Evolutionary conservation across 2,113 vertebrate genomes (phyloP).

Genomic region (Vanacampus margaritifer): DNA sequence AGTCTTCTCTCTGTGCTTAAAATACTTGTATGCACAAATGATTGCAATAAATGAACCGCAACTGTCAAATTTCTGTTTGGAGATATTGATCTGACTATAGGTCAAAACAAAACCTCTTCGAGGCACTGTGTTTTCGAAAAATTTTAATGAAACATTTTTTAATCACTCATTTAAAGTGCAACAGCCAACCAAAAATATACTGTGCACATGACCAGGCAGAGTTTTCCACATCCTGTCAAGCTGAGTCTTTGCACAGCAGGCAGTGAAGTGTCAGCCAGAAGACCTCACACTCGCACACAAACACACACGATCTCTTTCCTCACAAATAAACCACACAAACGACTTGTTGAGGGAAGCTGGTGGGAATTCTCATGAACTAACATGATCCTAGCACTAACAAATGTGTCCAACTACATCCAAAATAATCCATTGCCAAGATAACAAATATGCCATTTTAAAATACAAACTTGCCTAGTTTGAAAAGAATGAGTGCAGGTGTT

Average conservation of each 20-base stretch:
- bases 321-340: conserved; percentile 31
- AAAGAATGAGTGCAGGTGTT: background rate
- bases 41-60: background rate
- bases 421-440: background rate
- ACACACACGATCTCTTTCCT: background rate
- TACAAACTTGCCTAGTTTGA: background rate
- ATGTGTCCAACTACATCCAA: background rate
- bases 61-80: background rate
- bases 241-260: conserved; percentile 38
- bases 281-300: conserved; percentile 37
- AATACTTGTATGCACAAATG: conserved; percentile 15
- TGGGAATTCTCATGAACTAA: conserved; percentile 32
- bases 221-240: conserved; percentile 56
- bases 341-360: conserved; percentile 23
- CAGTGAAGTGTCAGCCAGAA: conserved; percentile 34
- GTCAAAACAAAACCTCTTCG: background rate
- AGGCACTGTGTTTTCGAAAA: background rate
- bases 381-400: conserved; percentile 4
- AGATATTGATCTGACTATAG: background rate
- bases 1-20: conserved; percentile 8
- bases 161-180: background rate
- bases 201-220: background rate
- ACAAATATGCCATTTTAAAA: background rate
- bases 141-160: background rate
- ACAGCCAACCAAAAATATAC: background rate